Base-by-base conservation (phyloP, 2,888 invertebrate genomes). In the Mythimna pallens region DNA sequence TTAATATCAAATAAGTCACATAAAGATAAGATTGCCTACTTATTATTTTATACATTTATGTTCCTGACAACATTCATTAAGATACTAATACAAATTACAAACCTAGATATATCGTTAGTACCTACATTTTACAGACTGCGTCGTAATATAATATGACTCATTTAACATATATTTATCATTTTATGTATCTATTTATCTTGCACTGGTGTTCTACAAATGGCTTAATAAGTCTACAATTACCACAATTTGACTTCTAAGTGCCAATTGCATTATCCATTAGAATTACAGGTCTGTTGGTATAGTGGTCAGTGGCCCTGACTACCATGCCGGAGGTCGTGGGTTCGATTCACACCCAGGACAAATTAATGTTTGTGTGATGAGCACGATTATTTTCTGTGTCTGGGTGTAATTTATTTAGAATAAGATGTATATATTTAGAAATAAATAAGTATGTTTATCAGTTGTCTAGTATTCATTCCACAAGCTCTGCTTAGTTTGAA, bases 101-200 rank as follows among this genome's bases (percentile, higher is more conserved):
- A 54, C 57, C 36, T 14, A 36, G 20, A 47, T 50, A 36, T 50
- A 61, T 61, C 30, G 34, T 59, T 68, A 47, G 12, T 34, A 9
- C 25, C 12, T 34, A 25, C n/a, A 69, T 17, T 70, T 66, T 75
- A 63, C 52, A 14, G 22, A 52, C 36, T 12, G 55, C 14, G 22
- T 34, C 55, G 36, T 43, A 50, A 36, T 64, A 52, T n/a, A 25
- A 17, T 12, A 47, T 43, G 43, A 43, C 34, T n/a, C 61, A 65
- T 65, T 63, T 52, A 22, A 25, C 7, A 40, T 40, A 12, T 12
- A 30, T 76, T 76, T 61, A 78, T 80, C 57, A 52, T 65, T 80
- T 64, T 40, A 65, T 59, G 25, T 65, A 22, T 58, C 25, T 80
- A 47, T 52, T 65, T 65, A 65, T 34, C 52, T 36, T 25, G 9